Percentiles rank a stretch among this genome's conserved stretches.
phyloP scores from a whole-genome alignment of 2,113 vertebrate genomes.

The Clarias magur region DNA sequence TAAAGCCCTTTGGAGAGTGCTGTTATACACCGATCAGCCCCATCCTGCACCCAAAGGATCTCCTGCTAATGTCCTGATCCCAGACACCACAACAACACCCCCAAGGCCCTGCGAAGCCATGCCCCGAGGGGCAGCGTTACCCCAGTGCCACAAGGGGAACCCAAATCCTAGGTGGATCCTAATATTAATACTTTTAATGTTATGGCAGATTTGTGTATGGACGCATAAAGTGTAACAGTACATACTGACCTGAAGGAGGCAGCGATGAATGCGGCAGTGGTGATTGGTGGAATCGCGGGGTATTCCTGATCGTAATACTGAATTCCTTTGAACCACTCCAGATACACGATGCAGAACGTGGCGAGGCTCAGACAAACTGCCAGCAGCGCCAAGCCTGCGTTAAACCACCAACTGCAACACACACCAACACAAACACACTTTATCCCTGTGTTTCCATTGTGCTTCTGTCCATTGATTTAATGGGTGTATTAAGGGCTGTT shows the following conservation, averaged over 20 bases:
- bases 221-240: not conserved
- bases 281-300: slow-evolving; percentile 84
- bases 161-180: too few species aligned
- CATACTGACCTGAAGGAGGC: slow-evolving; percentile 87
- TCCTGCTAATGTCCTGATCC: too few species aligned
- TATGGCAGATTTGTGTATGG: too few species aligned
- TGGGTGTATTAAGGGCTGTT: not conserved
- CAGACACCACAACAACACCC: too few species aligned
- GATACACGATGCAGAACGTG: slow-evolving; percentile 87
- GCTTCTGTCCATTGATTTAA: not conserved
- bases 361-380: slow-evolving; percentile 78
- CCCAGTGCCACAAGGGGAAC: too few species aligned
- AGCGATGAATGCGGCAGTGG: slow-evolving; percentile 86
- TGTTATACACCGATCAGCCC: too few species aligned
- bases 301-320: slow-evolving; percentile 85
- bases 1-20: too few species aligned
- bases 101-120: too few species aligned
- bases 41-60: too few species aligned
- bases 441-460: not conserved
- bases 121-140: too few species aligned
- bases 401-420: slow-evolving; percentile 84
- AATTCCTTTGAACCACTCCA: slow-evolving; percentile 89
- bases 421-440: not conserved
- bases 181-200: too few species aligned
- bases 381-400: slow-evolving; percentile 76